Evolutionary conservation across 2,797 vertebrate genomes (phyloP), one percentile per base, ranked within the genome.

Genomic region (Gallinago nigripennis): DNA sequence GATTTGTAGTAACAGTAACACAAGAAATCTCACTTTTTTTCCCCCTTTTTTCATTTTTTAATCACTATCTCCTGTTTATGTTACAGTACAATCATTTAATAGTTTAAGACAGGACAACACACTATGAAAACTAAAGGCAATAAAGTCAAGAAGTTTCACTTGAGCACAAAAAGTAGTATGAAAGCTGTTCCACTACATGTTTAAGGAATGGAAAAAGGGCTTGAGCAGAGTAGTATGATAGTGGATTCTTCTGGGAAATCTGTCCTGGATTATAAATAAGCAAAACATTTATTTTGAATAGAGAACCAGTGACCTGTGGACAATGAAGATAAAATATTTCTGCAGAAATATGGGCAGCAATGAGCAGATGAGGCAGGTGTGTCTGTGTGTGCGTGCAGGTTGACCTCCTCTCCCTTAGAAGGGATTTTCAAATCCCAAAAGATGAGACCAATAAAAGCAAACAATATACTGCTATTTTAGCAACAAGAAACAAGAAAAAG

Each of bases 401-500:
- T 89, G 61, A 14, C 8, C 17, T 86, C 4, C 8, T 20, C 30
- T 86, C 15, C 28, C 28, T 37, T 61, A 41, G 54, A 79, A 91
- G 27, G 9, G 12, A 76, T 72, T 94, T 91, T 45, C 37, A 78
- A 78, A 61, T 83, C 61, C 63, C 57, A 6, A 33, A 90, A 58
- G 41, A 86, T 56, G 54, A 75, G 35, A 76, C 43, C 43, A 90
- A 43, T 82, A 58, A 65, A 66, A 92, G 39, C 30, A 91, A 91
- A 88, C 24, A 86, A 83, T 78, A 81, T 19, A 37, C 54, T 86
- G n/a, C 54, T 93, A 72, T 95, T 92, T 94, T 54, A 94, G 53
- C 20, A 81, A 69, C 30, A 86, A 75, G 73, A 78, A 91, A 77
- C 50, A 93, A 85, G 75, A 75, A 86, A 92, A 95, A 88, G 43